Conservation (phyloP, 1,140 invertebrate genomes). For the Euura lappo region DNA sequence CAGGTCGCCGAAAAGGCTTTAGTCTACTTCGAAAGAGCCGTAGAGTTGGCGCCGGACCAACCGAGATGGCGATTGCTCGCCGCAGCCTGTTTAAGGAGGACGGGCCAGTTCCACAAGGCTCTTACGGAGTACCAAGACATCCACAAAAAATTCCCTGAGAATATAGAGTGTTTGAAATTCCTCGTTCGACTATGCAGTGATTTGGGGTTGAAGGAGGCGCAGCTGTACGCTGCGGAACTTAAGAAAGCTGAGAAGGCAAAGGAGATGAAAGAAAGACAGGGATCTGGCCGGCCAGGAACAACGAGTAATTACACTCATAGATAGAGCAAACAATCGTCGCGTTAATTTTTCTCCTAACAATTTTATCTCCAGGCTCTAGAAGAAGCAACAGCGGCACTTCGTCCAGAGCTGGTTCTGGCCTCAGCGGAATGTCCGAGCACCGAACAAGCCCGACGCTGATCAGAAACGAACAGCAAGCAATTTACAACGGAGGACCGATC, state of each 20-base stretch:
- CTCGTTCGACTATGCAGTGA: slow-evolving; percentile 83
- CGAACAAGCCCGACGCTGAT: slow-evolving; percentile 44
- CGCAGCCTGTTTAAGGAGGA: slow-evolving; percentile 82
- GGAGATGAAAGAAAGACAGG: slow-evolving; percentile 69
- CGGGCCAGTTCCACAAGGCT: slow-evolving; percentile 85
- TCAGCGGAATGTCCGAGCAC: slow-evolving; percentile 60
- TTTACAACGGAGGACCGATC: slow-evolving; percentile 34
- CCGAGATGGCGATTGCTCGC: slow-evolving; percentile 86
- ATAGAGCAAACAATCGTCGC: slow-evolving; percentile 14
- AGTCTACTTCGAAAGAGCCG: slow-evolving; percentile 85
- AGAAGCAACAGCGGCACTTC: slow-evolving; percentile 65
- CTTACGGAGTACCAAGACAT: slow-evolving; percentile 82
- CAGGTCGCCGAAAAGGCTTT: slow-evolving; percentile 85
- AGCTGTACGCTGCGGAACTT: slow-evolving; percentile 79
- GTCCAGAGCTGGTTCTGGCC: slow-evolving; percentile 63
- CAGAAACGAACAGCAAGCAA: slow-evolving; percentile 41
- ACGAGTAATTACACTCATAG: slow-evolving; percentile 19
- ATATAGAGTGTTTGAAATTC: slow-evolving; percentile 86
- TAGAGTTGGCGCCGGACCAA: slow-evolving; percentile 85
- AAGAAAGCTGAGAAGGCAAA: slow-evolving; percentile 84
- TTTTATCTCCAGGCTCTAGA: slow-evolving; percentile 53
- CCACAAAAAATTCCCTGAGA: slow-evolving; percentile 81
- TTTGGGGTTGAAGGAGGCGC: slow-evolving; percentile 81
- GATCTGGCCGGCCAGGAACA: slow-evolving; percentile 64
- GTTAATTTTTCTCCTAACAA: slow-evolving; percentile 13